phyloP scores from a whole-genome alignment of 2,888 invertebrate species.

The Toxonevra muliebris region DNA sequence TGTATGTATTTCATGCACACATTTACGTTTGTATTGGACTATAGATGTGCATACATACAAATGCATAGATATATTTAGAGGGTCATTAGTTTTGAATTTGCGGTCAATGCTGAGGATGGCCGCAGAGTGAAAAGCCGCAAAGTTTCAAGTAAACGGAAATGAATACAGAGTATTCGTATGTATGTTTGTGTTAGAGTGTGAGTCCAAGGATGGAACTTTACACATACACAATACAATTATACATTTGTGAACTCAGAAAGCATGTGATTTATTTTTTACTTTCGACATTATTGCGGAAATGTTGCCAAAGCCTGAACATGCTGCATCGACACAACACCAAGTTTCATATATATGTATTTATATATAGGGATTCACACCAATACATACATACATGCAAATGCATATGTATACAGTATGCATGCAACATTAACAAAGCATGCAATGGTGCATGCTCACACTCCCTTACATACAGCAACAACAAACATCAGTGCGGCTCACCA shows the following conservation, averaged over 20 bases:
- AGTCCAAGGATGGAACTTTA: too few relatives aligned
- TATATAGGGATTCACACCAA: background rate
- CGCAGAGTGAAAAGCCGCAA: conserved; percentile 59
- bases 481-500: conserved; percentile 31
- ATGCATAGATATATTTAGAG: conserved; percentile 51
- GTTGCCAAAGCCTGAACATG: too few relatives aligned
- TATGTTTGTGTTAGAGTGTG: too few relatives aligned
- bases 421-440: background rate
- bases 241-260: too few relatives aligned
- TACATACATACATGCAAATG: background rate
- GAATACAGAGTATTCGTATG: conserved; percentile 38
- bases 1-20: background rate
- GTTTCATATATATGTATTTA: too few relatives aligned
- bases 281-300: too few relatives aligned
- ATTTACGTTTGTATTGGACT: background rate
- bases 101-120: conserved; percentile 56
- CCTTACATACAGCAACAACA: conserved; percentile 26
- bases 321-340: too few relatives aligned
- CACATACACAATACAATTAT: too few relatives aligned
- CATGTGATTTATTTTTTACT: too few relatives aligned
- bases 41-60: conserved; percentile 2
- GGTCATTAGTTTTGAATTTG: conserved; percentile 64
- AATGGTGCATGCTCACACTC: conserved; percentile 19
- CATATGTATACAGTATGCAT: background rate
- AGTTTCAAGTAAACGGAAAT: conserved; percentile 58